These are phyloP conservation scores for Gopherus evgoodei DNA, from an alignment of 2,113 vertebrate genomes.

Conservation along the genomic window DNA sequence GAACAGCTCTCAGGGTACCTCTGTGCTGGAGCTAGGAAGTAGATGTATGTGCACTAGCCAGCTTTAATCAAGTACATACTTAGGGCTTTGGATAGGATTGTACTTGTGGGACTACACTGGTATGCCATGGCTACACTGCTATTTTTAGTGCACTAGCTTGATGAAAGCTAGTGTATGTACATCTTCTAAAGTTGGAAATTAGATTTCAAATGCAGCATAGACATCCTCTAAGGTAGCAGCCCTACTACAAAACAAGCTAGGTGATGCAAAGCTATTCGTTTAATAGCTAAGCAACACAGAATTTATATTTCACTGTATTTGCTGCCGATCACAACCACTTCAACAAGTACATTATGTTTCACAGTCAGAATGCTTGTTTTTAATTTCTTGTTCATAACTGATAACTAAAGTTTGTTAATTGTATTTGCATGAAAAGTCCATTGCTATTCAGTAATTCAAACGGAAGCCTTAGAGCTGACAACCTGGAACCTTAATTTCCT, in stretches of 20 bases:
- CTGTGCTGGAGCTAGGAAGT: not conserved
- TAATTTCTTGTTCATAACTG: not conserved
- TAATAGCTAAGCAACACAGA: not conserved
- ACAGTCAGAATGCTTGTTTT: not conserved
- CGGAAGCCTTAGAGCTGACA: not conserved
- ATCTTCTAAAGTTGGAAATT: not conserved
- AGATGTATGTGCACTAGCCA: not conserved
- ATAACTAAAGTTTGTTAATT: not conserved
- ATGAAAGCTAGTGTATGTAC: not conserved
- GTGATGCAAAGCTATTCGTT: not conserved
- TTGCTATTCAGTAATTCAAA: not conserved
- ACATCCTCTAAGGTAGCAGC: not conserved
- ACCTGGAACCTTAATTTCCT: not conserved
- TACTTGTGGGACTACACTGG: not conserved
- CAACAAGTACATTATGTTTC: not conserved
- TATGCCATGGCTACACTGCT: not conserved
- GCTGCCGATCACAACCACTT: not conserved
- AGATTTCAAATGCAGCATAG: not conserved
- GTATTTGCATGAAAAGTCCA: not conserved
- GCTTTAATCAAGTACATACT: not conserved
- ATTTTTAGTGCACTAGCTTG: not conserved
- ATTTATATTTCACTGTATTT: not conserved
- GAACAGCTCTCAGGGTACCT: not conserved
- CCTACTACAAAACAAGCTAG: not conserved
- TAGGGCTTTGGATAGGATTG: not conserved